phyloP scores from a whole-genome alignment of 2,113 vertebrate species.

The Lycaon pictus region DNA sequence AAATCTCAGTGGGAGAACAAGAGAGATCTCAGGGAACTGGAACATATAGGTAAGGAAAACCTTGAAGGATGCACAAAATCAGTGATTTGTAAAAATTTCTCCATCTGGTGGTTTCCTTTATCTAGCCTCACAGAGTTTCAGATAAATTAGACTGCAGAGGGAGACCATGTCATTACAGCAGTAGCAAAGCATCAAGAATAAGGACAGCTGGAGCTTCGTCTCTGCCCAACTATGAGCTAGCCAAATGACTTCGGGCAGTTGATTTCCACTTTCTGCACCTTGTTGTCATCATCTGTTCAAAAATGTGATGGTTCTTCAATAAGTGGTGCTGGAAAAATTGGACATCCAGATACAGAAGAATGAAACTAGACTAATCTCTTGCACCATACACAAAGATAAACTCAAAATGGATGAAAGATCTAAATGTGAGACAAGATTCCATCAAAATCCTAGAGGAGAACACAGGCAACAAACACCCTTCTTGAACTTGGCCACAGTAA shows the following conservation, averaged over 20 bases:
- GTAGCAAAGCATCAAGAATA: neutral
- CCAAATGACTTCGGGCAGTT: neutral
- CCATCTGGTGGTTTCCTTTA: neutral
- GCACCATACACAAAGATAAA: too few species aligned
- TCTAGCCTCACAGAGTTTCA: neutral
- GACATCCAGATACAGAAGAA: too few species aligned
- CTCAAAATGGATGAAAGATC: too few species aligned
- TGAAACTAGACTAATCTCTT: too few species aligned
- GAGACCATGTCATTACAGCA: neutral
- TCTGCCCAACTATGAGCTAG: neutral
- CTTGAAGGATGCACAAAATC: neutral
- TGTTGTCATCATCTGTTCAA: neutral
- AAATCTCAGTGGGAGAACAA: neutral
- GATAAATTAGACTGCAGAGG: neutral
- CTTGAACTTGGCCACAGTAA: too few species aligned
- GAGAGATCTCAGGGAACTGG: neutral
- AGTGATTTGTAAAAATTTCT: neutral
- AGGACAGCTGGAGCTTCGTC: rapidly evolving
- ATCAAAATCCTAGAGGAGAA: too few species aligned
- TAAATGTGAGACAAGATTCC: too few species aligned
- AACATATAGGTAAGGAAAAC: neutral
- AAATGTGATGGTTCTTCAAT: neutral
- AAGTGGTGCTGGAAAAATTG: too few species aligned
- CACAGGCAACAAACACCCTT: too few species aligned
- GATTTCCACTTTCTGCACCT: neutral